Evolutionary conservation across 2,797 vertebrate genomes (phyloP).

Genomic region (Diplodus sargus): DNA sequence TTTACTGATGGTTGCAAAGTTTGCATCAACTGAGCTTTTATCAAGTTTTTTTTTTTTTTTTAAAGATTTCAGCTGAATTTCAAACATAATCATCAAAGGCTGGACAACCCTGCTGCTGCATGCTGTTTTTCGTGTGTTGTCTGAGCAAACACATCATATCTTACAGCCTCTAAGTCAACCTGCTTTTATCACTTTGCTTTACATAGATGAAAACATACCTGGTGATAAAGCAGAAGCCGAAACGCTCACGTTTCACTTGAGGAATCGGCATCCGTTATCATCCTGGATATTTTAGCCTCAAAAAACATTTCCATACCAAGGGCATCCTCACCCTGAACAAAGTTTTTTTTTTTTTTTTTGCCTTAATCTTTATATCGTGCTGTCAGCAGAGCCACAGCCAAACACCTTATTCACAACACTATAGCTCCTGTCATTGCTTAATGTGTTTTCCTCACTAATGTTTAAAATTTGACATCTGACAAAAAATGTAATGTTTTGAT

Average conservation of each 20-base stretch:
- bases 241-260: constrained; percentile 29
- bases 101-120: constrained; percentile 9
- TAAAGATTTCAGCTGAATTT: constrained; percentile 35
- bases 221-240: constrained; percentile 32
- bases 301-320: constrained; percentile 74
- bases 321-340: constrained; percentile 57
- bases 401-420: constrained; percentile 55
- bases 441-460: constrained; percentile 52
- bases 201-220: constrained; percentile 44
- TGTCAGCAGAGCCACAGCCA: constrained; percentile 50
- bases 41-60: constrained; percentile 1
- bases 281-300: constrained; percentile 52
- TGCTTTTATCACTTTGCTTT: constrained; percentile 24
- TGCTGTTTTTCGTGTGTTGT: constrained; percentile 29
- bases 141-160: constrained; percentile 15
- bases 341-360: constrained; percentile 33
- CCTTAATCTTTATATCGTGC: constrained; percentile 63
- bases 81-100: constrained; percentile 48
- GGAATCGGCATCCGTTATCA: constrained; percentile 50
- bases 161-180: constrained; percentile 16
- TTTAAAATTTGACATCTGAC: constrained; percentile 69
- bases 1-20: constrained; percentile 23
- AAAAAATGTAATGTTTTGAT: constrained; percentile 57
- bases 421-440: constrained; percentile 44
- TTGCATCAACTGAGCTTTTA: constrained; percentile 37